Conservation (phyloP, 2,797 vertebrate genomes). For the Enteromius viviparus region DNA sequence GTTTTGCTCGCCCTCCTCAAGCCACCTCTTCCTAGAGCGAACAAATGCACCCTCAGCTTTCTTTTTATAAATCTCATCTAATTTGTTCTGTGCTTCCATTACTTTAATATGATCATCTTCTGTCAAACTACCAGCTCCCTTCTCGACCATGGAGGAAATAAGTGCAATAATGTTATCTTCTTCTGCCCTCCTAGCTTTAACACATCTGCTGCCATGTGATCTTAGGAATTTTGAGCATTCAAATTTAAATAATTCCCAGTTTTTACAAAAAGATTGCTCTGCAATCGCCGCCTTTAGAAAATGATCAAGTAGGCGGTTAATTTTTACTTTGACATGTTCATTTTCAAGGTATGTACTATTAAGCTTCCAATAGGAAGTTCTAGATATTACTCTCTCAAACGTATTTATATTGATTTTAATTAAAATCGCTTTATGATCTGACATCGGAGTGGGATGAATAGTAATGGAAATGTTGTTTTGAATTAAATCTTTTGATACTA, state of each 20-base stretch:
- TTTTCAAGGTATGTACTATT: not conserved
- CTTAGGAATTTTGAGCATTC: too few species aligned
- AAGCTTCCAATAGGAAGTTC: not conserved
- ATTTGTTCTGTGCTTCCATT: not conserved
- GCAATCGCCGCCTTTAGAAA: not conserved
- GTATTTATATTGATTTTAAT: not conserved
- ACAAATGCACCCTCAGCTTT: too few species aligned
- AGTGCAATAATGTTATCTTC: not conserved
- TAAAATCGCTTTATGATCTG: not conserved
- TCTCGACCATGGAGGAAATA: not conserved
- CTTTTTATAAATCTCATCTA: not conserved
- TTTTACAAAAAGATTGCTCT: not conserved
- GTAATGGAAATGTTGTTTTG: not conserved
- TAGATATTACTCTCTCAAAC: not conserved
- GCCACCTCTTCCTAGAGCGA: not conserved
- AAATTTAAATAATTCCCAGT: not conserved
- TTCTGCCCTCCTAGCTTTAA: not conserved
- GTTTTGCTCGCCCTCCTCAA: too few species aligned
- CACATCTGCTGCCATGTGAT: not conserved
- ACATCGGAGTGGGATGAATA: not conserved
- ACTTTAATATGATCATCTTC: not conserved
- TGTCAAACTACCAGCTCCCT: not conserved
- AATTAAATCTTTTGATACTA: not conserved
- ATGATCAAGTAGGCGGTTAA: not conserved
- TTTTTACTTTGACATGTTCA: not conserved